Percentiles rank a stretch among this genome's conserved stretches.
Evolutionary conservation across 53 echinoderm and acorn worm genomes (phyloP).

Genomic region (Stichopus horrens): DNA sequence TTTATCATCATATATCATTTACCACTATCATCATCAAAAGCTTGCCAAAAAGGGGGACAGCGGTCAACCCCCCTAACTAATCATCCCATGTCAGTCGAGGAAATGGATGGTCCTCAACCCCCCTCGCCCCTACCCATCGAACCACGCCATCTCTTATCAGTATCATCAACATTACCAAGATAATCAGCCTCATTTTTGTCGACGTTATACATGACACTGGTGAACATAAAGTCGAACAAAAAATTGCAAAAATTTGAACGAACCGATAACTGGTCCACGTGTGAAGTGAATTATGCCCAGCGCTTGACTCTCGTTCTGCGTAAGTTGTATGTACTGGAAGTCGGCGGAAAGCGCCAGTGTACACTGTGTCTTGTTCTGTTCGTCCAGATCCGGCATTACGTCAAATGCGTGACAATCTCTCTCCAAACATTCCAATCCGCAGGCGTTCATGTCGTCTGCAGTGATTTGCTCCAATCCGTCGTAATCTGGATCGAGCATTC

Average conservation of each 20-base stretch:
- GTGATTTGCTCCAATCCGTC: background rate
- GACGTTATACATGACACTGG: no score
- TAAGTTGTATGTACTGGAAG: background rate
- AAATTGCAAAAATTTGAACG: background rate
- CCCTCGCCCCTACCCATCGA: no score
- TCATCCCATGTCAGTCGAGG: no score
- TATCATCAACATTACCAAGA: no score
- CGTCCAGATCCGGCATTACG: background rate
- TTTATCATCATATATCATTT: no score
- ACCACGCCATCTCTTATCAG: no score
- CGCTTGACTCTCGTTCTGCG: background rate
- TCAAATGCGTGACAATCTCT: conserved; percentile 33
- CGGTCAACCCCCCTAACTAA: no score
- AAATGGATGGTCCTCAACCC: no score
- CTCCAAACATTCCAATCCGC: conserved; percentile 29
- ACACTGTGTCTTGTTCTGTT: conserved; percentile 21
- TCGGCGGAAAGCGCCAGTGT: background rate
- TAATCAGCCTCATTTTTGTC: no score
- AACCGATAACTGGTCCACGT: conserved; percentile 19
- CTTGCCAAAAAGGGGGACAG: no score
- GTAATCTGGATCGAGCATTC: background rate
- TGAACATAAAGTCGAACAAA: no score
- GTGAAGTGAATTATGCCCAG: conserved; percentile 5
- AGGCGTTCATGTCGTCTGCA: conserved; percentile 14
- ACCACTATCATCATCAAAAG: no score